These are phyloP conservation scores for Platerodrilus igneus DNA, from an alignment of 2,888 invertebrate species.

Conservation along the genomic window DNA sequence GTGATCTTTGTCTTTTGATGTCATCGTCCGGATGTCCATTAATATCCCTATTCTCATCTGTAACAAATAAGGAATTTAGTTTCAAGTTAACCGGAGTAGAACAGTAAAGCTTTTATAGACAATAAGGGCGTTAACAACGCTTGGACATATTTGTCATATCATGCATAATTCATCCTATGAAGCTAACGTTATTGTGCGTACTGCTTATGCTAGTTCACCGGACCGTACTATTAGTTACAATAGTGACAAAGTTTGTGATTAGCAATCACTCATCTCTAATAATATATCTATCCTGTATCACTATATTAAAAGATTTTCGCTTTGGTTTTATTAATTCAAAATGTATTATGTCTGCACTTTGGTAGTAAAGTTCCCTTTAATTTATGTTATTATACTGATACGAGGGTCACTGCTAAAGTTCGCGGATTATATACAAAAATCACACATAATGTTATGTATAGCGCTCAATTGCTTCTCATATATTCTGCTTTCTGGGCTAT, in stretches of 20 bases:
- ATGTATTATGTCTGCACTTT: no score
- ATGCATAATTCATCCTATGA: slow-evolving; percentile 29
- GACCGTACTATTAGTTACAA: slow-evolving; percentile 28
- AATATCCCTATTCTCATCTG: slow-evolving; percentile 85
- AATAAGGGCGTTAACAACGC: neutral
- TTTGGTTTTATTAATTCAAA: no score
- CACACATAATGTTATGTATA: no score
- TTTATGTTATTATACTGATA: no score
- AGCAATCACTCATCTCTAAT: slow-evolving; percentile 38
- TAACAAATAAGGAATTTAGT: slow-evolving; percentile 35
- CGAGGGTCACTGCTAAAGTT: no score
- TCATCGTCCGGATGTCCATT: slow-evolving; percentile 86
- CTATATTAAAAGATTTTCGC: no score
- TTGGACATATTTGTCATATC: slow-evolving; percentile 27
- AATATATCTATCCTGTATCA: no score
- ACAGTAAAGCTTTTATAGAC: neutral
- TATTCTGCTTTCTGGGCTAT: no score
- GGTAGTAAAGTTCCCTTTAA: no score
- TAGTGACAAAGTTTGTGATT: slow-evolving; percentile 35
- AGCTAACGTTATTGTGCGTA: slow-evolving; percentile 32
- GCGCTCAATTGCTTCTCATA: no score
- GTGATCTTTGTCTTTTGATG: slow-evolving; percentile 79
- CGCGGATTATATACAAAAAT: no score
- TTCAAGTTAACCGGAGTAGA: slow-evolving; percentile 11
- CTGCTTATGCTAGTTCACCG: slow-evolving; percentile 29